A percentile compares a stretch with the other conserved stretches of the same genome.
Evolutionary conservation across 37 sponge, comb jelly and placozoan species (phyloP).

Genomic region (Oopsacas minuta): DNA sequence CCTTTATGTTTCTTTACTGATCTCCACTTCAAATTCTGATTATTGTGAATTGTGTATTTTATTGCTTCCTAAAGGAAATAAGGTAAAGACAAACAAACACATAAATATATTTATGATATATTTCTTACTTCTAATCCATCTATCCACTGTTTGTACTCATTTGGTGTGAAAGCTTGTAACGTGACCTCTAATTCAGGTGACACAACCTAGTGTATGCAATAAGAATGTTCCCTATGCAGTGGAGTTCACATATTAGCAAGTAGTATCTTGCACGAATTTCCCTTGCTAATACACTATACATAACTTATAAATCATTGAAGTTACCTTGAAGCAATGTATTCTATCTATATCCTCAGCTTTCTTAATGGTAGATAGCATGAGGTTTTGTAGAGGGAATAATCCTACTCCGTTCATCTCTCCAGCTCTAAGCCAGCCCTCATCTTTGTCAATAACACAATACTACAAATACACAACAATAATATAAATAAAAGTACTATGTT

Average conservation of each 20-base stretch:
- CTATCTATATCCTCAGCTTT: background rate
- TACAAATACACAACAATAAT: background rate
- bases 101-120: background rate
- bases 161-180: background rate
- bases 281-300: too few species aligned
- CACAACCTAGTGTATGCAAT: background rate
- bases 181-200: slow-evolving; percentile 11
- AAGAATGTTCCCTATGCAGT: background rate
- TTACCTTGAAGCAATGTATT: slow-evolving; percentile 9
- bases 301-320: too few species aligned
- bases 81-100: background rate
- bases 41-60: background rate
- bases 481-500: background rate
- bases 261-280: too few species aligned
- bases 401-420: slow-evolving; percentile 13
- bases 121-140: background rate
- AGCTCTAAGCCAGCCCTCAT: background rate
- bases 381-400: slow-evolving; percentile 1
- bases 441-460: slow-evolving; percentile 2
- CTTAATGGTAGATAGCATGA: slow-evolving; percentile 1
- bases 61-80: background rate
- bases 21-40: background rate
- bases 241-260: too few species aligned
- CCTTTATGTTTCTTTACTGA: background rate
- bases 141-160: background rate